A percentile compares a stretch with the other conserved stretches of the same genome.
phyloP scores from a whole-genome alignment of 2,888 invertebrate genomes.

The Margaritifera margaritifera region DNA sequence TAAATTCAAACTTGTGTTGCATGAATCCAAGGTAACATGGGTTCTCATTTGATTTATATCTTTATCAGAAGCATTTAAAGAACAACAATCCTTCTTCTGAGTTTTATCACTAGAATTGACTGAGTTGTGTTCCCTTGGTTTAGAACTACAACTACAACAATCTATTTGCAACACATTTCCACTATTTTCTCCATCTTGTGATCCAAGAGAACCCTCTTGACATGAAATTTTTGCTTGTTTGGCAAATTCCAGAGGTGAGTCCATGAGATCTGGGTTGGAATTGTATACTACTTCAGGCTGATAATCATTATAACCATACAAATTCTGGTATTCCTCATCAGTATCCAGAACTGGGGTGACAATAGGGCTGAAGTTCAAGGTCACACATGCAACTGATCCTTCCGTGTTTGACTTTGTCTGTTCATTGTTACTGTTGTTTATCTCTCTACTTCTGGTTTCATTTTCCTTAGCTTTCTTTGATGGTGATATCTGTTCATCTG shows the following conservation, averaged over 20 bases:
- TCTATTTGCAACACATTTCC: no score
- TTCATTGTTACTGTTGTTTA: neutral
- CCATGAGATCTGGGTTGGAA: conserved; percentile 21
- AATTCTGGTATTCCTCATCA: conserved; percentile 21
- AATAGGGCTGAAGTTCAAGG: conserved; percentile 10
- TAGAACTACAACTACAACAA: no score
- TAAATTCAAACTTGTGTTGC: conserved; percentile 10
- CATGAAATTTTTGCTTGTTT: conserved; percentile 2
- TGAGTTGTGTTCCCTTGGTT: neutral
- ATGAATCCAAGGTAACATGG: no score
- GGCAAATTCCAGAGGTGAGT: conserved; percentile 39
- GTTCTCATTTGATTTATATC: no score
- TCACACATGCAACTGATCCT: neutral
- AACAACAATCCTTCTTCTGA: no score
- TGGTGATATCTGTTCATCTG: neutral
- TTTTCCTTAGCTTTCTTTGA: neutral
- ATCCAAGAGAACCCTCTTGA: neutral
- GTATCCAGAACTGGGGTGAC: conserved; percentile 44
- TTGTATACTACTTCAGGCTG: conserved; percentile 14
- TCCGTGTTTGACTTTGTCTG: neutral
- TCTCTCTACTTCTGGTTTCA: neutral
- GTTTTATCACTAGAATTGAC: conserved; percentile 1
- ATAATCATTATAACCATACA: conserved; percentile 36
- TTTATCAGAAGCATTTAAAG: no score
- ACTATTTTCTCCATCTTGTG: neutral